Evolutionary conservation across 1,140 invertebrate genomes (phyloP).

Genomic region (Lepidurus couesii): DNA sequence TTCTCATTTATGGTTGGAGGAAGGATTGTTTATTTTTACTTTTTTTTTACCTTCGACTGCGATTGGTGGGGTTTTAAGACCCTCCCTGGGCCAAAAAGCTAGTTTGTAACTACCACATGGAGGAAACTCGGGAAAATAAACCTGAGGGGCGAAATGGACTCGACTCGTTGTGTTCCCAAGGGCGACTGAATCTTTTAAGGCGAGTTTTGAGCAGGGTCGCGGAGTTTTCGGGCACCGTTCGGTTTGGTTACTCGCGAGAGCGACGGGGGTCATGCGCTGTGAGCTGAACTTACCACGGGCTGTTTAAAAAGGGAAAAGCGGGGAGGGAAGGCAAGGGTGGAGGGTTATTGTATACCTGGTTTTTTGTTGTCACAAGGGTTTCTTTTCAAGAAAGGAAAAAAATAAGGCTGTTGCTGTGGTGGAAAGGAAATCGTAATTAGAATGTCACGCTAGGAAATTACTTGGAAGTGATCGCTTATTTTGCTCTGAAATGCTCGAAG

Average conservation of each 20-base stretch:
- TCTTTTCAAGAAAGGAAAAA: background rate
- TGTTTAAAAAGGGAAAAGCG: background rate
- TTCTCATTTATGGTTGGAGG: too few species aligned
- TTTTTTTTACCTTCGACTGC: background rate
- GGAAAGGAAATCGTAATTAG: background rate
- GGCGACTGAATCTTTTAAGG: background rate
- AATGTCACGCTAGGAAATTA: constrained; percentile 32
- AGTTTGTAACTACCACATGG: background rate
- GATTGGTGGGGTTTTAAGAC: background rate
- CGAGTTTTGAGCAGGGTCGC: background rate
- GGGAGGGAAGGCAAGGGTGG: background rate
- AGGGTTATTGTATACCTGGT: background rate
- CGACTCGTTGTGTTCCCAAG: background rate
- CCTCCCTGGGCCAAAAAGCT: background rate
- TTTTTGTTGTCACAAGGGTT: background rate
- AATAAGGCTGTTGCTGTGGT: background rate
- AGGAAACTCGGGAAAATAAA: background rate
- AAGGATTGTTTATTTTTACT: background rate
- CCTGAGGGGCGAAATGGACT: background rate
- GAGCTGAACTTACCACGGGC: background rate
- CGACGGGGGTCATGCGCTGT: background rate
- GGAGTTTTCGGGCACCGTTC: background rate
- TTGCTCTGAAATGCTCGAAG: background rate
- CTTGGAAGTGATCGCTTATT: constrained; percentile 34
- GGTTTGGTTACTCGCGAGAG: background rate